Conservation (phyloP, 2,888 invertebrate species). For the Sepioteuthis lessoniana region DNA sequence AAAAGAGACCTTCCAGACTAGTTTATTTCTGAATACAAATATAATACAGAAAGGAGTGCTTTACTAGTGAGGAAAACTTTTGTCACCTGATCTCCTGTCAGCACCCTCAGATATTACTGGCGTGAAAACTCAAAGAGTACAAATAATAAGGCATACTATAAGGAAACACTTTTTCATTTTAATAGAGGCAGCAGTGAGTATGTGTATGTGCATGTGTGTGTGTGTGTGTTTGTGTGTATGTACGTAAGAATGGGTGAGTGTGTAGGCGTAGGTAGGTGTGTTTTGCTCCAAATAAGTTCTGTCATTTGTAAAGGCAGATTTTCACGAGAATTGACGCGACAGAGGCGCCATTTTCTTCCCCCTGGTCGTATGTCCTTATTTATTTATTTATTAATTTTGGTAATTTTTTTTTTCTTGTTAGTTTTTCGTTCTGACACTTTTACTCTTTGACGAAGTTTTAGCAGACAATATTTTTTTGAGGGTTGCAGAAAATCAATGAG, state of each 20-base stretch:
- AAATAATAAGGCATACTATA: neutral
- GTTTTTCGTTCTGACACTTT: neutral
- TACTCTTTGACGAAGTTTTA: neutral
- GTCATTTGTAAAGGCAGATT: conserved; percentile 8
- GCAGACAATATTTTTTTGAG: neutral
- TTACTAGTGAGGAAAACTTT: too few species aligned
- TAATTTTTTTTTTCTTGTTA: neutral
- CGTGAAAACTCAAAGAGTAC: too few species aligned
- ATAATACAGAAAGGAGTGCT: too few species aligned
- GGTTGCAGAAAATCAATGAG: neutral
- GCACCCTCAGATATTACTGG: too few species aligned
- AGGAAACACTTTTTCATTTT: neutral
- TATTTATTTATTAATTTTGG: neutral
- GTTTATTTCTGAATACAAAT: too few species aligned
- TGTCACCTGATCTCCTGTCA: too few species aligned
- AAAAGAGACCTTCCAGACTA: too few species aligned
- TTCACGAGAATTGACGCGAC: neutral
- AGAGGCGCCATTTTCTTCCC: neutral
- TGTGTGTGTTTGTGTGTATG: neutral
- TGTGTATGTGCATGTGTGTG: too few species aligned
- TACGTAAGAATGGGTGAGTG: neutral
- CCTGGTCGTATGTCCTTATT: neutral
- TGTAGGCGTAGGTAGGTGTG: too few species aligned
- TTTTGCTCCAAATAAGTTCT: neutral
- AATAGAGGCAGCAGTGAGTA: neutral